phyloP scores from a whole-genome alignment of 2,888 invertebrate genomes.

The Herminia tarsipennalis region DNA sequence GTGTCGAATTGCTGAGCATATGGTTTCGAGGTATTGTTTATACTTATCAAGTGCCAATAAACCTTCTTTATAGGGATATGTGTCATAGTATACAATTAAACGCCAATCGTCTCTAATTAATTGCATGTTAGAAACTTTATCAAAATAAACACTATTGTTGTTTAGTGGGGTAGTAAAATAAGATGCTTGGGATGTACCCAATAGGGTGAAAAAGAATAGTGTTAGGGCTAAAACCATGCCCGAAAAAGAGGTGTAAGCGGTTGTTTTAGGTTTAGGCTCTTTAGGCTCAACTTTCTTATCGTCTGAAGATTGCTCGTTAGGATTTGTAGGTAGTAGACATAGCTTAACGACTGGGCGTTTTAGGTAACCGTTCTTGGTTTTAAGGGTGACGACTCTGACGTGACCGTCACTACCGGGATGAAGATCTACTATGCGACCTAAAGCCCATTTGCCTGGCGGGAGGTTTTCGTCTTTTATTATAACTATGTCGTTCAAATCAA shows the following conservation, averaged over 20 bases:
- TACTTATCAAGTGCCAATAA: not conserved
- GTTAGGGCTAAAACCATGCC: no score
- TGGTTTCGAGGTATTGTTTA: not conserved
- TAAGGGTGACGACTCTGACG: conserved; percentile 1
- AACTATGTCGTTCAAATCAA: not conserved
- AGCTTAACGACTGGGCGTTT: not conserved
- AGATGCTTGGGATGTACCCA: no score
- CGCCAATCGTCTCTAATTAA: conserved; percentile 3
- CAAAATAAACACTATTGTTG: not conserved
- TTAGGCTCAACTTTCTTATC: not conserved
- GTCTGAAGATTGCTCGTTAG: not conserved
- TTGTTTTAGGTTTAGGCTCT: not conserved
- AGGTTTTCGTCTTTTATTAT: no score
- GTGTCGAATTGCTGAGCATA: not conserved
- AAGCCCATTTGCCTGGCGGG: no score
- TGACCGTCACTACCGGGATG: not conserved
- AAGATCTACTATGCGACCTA: not conserved
- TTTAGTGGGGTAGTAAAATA: not conserved
- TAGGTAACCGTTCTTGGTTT: conserved; percentile 1
- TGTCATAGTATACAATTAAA: conserved; percentile 3
- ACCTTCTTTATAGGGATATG: not conserved
- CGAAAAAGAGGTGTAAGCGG: no score
- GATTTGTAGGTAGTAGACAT: not conserved
- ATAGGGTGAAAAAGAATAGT: no score
- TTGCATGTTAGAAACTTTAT: not conserved